A percentile compares a stretch with the other conserved stretches of the same genome.
Evolutionary conservation across 2,113 vertebrate species (phyloP).

Genomic region (Scomber colias): DNA sequence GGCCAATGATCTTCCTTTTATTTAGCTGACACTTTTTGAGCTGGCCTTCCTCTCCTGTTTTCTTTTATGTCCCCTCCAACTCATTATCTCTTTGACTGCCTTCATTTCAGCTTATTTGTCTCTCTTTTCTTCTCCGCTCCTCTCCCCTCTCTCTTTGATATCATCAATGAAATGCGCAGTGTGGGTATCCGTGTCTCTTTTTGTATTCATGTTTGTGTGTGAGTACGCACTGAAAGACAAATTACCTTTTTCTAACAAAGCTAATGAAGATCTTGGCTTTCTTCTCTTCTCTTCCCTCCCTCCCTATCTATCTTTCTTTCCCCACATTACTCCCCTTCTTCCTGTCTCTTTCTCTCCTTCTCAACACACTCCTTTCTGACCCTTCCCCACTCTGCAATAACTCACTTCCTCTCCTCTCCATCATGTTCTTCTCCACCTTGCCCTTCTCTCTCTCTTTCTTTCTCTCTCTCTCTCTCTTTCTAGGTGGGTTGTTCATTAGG

Average conservation of each 20-base stretch:
- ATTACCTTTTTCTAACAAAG: conserved; percentile 68
- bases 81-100: conserved; percentile 60
- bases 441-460: conserved; percentile 44
- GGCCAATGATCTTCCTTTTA: conserved; percentile 28
- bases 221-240: conserved; percentile 58
- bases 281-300: conserved; percentile 29
- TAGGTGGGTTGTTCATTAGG: conserved; percentile 99
- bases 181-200: conserved; percentile 31
- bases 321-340: conserved; percentile 32
- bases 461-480: conserved; percentile 40
- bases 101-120: conserved; percentile 21
- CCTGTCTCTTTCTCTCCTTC: conserved; percentile 23
- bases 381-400: conserved; percentile 47
- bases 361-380: conserved; percentile 13
- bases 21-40: conserved; percentile 52
- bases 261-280: conserved; percentile 76
- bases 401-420: conserved; percentile 55
- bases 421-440: conserved; percentile 40
- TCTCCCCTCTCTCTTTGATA: conserved; percentile 25
- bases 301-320: conserved; percentile 53
- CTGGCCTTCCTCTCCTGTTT: conserved; percentile 23
- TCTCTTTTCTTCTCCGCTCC: conserved; percentile 31
- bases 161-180: conserved; percentile 52
- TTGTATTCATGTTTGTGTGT: conserved; percentile 37
- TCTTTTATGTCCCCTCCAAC: conserved; percentile 49